A percentile compares a stretch with the other conserved stretches of the same genome.
Conservation (phyloP, 1,140 invertebrate genomes). For the Hypsibius dujardini region DNA sequence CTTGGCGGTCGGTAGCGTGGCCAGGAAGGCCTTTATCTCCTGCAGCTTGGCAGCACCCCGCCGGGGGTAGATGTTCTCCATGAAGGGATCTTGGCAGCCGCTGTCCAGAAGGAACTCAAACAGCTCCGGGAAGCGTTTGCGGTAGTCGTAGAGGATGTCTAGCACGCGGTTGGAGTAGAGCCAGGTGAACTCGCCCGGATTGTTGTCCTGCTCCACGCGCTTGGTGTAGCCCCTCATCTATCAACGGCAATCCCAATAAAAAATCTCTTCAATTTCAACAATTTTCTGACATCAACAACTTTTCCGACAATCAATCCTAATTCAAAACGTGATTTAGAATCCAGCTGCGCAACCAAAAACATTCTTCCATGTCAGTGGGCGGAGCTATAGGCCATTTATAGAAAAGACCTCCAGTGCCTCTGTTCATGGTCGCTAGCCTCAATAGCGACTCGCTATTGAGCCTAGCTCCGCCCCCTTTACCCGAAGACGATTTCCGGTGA, state of each 20-base stretch:
- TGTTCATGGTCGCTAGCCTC: too few relatives aligned
- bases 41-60: slow-evolving; percentile 34
- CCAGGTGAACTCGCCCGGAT: slow-evolving; percentile 45
- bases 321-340: too few relatives aligned
- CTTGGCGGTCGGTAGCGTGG: slow-evolving; percentile 42
- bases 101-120: slow-evolving; percentile 39
- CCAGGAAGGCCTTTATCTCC: slow-evolving; percentile 50
- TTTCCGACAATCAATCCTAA: too few relatives aligned
- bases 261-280: background rate
- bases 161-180: slow-evolving; percentile 58
- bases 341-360: too few relatives aligned
- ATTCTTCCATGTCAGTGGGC: too few relatives aligned
- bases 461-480: too few relatives aligned
- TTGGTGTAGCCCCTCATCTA: slow-evolving; percentile 58
- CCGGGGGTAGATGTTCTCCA: slow-evolving; percentile 46
- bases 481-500: too few relatives aligned
- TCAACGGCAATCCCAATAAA: too few relatives aligned
- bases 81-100: slow-evolving; percentile 40
- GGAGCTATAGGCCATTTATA: too few relatives aligned
- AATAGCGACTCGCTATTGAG: too few relatives aligned
- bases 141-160: slow-evolving; percentile 49
- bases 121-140: slow-evolving; percentile 47
- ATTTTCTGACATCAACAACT: background rate
- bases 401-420: too few relatives aligned
- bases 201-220: slow-evolving; percentile 35